Percentiles rank a stretch among this genome's conserved stretches.
phyloP scores from a whole-genome alignment of 2,113 vertebrate species.

The Coptodon rendalli region DNA sequence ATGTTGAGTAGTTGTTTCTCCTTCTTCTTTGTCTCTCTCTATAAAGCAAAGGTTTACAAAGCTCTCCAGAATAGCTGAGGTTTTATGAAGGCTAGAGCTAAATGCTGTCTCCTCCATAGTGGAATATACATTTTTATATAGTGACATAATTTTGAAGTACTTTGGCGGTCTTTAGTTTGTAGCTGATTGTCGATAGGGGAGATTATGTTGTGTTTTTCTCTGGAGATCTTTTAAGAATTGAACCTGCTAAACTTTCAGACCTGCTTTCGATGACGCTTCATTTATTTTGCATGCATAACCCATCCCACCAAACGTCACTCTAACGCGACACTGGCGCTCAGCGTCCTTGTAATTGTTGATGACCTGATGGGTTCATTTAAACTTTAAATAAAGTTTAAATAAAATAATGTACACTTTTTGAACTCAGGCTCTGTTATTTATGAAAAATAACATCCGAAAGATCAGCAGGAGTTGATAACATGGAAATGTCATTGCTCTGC shows the following conservation, averaged over 20 bases:
- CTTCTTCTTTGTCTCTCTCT: background rate
- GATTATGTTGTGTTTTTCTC: background rate
- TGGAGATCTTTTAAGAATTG: background rate
- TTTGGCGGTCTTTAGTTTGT: fast-evolving
- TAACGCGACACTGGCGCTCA: background rate
- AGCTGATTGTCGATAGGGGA: background rate
- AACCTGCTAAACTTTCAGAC: background rate
- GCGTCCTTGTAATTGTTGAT: fast-evolving
- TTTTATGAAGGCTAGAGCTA: background rate
- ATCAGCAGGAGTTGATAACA: background rate
- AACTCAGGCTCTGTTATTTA: background rate
- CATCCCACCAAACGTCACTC: background rate
- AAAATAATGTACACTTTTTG: fast-evolving
- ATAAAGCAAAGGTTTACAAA: background rate
- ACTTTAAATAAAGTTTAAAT: background rate
- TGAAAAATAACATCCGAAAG: background rate
- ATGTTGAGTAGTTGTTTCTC: background rate
- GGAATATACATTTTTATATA: background rate
- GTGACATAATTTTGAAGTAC: background rate
- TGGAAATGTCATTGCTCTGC: background rate
- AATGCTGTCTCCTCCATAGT: background rate
- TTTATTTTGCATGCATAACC: background rate
- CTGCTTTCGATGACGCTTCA: background rate
- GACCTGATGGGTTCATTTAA: background rate
- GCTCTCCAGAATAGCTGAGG: background rate